Percentiles rank a stretch among this genome's conserved stretches.
Conservation (phyloP, 2,888 invertebrate species). For the Rhimphoctona megacephalus region DNA sequence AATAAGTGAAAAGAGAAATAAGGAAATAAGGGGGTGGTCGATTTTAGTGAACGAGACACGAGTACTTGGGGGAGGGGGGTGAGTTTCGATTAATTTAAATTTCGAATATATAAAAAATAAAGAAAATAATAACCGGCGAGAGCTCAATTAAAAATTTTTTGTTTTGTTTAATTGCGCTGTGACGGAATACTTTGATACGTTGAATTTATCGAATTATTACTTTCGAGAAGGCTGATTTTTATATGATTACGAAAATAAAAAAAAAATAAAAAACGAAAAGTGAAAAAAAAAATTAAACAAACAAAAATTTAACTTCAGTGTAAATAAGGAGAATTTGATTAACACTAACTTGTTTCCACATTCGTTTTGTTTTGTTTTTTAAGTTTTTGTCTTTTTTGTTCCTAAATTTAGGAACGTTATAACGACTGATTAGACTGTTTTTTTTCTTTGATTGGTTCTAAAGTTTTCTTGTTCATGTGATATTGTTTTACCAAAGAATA, state of each 20-base stretch:
- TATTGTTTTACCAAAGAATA: slow-evolving; percentile 85
- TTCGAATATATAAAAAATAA: slow-evolving; percentile 69
- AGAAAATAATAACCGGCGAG: slow-evolving; percentile 47
- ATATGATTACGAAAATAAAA: slow-evolving; percentile 71
- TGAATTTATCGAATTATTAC: slow-evolving; percentile 76
- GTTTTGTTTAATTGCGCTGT: slow-evolving; percentile 81
- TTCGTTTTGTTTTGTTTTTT: slow-evolving; percentile 69
- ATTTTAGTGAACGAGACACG: not conserved
- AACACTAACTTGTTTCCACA: slow-evolving; percentile 73
- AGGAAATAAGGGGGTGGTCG: slow-evolving; percentile 3
- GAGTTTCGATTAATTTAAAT: slow-evolving; percentile 62
- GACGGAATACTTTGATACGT: slow-evolving; percentile 81
- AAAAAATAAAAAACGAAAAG: slow-evolving; percentile 18
- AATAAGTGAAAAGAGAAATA: slow-evolving; percentile 25
- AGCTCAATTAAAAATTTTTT: slow-evolving; percentile 75
- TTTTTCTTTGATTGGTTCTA: slow-evolving; percentile 80
- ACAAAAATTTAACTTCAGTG: slow-evolving; percentile 74
- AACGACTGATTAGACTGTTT: slow-evolving; percentile 83
- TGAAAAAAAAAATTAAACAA: slow-evolving; percentile 23
- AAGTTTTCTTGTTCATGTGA: slow-evolving; percentile 82
- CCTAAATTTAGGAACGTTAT: slow-evolving; percentile 65
- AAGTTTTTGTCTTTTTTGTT: slow-evolving; percentile 66
- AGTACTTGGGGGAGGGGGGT: slow-evolving; percentile 14
- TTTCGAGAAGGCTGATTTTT: slow-evolving; percentile 84
- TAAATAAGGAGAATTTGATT: slow-evolving; percentile 79